Percentiles rank a stretch among this genome's conserved stretches.
These are phyloP conservation scores for Lepidurus couesii DNA, from an alignment of 1,140 invertebrate species.

Conservation along the genomic window DNA sequence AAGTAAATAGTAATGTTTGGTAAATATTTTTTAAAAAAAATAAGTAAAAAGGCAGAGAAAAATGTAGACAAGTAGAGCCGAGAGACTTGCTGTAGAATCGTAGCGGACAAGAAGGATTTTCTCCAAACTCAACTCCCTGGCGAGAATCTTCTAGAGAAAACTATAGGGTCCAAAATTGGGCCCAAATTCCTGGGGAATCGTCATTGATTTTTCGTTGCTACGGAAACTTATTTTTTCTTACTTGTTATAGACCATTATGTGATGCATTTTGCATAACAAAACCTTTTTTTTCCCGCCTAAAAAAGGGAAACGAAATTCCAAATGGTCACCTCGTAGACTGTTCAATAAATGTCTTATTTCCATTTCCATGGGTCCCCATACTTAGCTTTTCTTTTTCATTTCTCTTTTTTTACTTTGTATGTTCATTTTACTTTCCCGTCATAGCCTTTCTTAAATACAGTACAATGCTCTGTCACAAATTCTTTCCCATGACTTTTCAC, in stretches of 20 bases:
- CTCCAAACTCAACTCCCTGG: too few relatives aligned
- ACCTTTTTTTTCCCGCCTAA: not conserved
- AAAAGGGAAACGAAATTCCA: not conserved
- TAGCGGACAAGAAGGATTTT: too few relatives aligned
- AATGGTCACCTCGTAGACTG: not conserved
- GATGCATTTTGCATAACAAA: not conserved
- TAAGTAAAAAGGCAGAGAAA: too few relatives aligned
- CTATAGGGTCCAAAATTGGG: not conserved
- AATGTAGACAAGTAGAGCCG: too few relatives aligned
- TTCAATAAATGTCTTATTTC: constrained; percentile 22
- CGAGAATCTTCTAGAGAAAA: too few relatives aligned
- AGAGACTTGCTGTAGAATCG: too few relatives aligned
- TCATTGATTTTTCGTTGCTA: not conserved
- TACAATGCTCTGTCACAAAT: not conserved
- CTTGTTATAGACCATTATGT: not conserved
- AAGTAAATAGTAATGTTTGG: too few relatives aligned
- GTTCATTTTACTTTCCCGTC: not conserved
- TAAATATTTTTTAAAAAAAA: too few relatives aligned
- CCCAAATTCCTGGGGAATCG: not conserved
- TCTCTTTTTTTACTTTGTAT: not conserved
- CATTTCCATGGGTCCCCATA: not conserved
- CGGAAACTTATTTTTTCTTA: too few relatives aligned
- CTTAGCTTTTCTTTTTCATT: not conserved
- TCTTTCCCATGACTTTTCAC: not conserved
- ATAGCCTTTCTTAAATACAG: not conserved